Conservation (phyloP, 2,113 vertebrate species). For the Scopus umbretta region DNA sequence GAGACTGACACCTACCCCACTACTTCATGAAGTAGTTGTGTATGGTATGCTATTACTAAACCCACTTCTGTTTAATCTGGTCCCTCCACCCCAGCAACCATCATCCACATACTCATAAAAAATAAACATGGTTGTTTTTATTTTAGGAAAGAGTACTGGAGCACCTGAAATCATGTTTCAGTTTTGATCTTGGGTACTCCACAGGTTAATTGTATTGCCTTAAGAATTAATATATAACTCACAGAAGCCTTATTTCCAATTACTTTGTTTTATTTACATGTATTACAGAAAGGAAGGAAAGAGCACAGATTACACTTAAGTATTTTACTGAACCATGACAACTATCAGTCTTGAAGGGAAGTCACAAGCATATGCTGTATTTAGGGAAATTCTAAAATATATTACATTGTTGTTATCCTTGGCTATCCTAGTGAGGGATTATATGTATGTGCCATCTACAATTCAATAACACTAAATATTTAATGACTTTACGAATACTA, state of each 20-base stretch:
- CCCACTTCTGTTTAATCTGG: not conserved
- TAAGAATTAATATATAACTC: not conserved
- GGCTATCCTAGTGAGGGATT: not conserved
- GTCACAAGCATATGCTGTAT: not conserved
- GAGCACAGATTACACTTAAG: not conserved
- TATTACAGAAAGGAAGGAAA: not conserved
- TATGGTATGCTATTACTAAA: not conserved
- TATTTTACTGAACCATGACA: not conserved
- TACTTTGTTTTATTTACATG: constrained; percentile 17
- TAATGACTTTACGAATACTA: not conserved
- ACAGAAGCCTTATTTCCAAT: not conserved
- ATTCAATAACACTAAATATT: constrained; percentile 19
- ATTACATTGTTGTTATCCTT: not conserved
- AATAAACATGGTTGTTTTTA: not conserved
- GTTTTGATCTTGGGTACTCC: not conserved
- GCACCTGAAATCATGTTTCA: constrained; percentile 1
- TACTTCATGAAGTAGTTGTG: not conserved
- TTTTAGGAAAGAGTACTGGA: not conserved
- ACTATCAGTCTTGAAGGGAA: not conserved
- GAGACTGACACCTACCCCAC: too few species aligned
- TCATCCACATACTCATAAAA: not conserved
- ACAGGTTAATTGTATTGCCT: not conserved
- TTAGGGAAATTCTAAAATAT: not conserved
- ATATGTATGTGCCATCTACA: not conserved
- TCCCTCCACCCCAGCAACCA: not conserved